Conservation (phyloP, 1,140 invertebrate genomes). For the Cydia amplana region DNA sequence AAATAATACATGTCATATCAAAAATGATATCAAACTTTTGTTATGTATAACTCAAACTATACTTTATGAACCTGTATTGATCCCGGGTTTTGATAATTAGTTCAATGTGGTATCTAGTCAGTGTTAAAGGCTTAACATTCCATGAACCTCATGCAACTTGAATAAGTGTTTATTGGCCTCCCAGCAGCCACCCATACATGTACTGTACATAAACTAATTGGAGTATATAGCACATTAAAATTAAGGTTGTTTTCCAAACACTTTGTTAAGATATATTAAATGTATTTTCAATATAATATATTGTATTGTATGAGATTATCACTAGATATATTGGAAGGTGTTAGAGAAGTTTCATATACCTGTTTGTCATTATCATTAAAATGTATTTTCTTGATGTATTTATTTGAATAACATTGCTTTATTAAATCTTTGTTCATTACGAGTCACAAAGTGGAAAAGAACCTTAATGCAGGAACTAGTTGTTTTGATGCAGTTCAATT, state of each 20-base stretch:
- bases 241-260: slow-evolving; percentile 29
- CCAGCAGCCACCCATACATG: slow-evolving; percentile 57
- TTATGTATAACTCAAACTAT: slow-evolving; percentile 23
- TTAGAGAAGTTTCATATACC: slow-evolving; percentile 26
- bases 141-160: slow-evolving; percentile 69
- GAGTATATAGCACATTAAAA: slow-evolving; percentile 21
- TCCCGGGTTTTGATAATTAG: slow-evolving; percentile 39
- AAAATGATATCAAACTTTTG: not conserved
- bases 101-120: slow-evolving; percentile 66
- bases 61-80: slow-evolving; percentile 16
- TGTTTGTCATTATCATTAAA: slow-evolving; percentile 12
- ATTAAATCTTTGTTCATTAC: not conserved
- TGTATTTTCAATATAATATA: slow-evolving; percentile 25
- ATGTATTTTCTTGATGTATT: slow-evolving; percentile 16
- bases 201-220: slow-evolving; percentile 45
- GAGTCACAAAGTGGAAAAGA: slow-evolving; percentile 26
- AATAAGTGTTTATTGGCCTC: slow-evolving; percentile 63
- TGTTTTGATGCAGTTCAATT: slow-evolving; percentile 26
- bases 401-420: not conserved
- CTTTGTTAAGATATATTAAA: slow-evolving; percentile 29
- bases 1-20: slow-evolving; percentile 32
- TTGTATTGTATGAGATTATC: slow-evolving; percentile 26
- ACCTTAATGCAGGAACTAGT: slow-evolving; percentile 24
- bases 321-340: slow-evolving; percentile 9
- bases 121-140: slow-evolving; percentile 75